Evolutionary conservation across 2,113 vertebrate species (phyloP).

Genomic region (Junco hyemalis): DNA sequence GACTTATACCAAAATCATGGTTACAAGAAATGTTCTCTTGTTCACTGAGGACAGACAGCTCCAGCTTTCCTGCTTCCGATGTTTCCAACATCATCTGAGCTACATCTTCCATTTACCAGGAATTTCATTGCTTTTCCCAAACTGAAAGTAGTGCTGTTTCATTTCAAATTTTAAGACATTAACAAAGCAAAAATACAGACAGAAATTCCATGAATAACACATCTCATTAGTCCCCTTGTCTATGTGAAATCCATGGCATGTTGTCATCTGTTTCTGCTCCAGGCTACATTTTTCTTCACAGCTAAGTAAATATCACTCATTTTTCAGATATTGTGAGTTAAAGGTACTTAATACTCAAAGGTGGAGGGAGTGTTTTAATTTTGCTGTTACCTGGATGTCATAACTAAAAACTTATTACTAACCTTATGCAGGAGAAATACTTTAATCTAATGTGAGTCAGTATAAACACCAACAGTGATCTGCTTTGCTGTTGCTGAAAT

Average conservation of each 20-base stretch:
- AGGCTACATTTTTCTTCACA: not conserved
- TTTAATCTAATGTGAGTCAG: not conserved
- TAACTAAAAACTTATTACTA: not conserved
- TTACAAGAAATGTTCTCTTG: not conserved
- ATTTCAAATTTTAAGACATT: not conserved
- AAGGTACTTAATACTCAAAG: not conserved
- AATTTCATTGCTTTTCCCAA: not conserved
- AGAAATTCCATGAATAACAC: not conserved
- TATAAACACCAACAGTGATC: not conserved
- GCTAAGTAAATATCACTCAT: not conserved
- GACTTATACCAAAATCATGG: not conserved
- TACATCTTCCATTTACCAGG: not conserved
- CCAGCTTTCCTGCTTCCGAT: not conserved
- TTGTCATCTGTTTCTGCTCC: not conserved
- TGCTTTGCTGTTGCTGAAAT: not conserved
- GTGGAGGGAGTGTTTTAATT: not conserved
- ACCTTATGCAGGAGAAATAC: not conserved
- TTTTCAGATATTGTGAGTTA: not conserved
- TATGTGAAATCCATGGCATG: not conserved
- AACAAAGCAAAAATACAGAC: not conserved
- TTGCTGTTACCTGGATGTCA: not conserved
- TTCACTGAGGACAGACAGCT: not conserved
- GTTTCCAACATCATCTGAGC: not conserved
- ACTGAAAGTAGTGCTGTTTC: not conserved
- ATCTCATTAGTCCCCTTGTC: not conserved